These are phyloP conservation scores for Drosophila asahinai DNA, from an alignment of 1,140 invertebrate species.

Conservation along the genomic window DNA sequence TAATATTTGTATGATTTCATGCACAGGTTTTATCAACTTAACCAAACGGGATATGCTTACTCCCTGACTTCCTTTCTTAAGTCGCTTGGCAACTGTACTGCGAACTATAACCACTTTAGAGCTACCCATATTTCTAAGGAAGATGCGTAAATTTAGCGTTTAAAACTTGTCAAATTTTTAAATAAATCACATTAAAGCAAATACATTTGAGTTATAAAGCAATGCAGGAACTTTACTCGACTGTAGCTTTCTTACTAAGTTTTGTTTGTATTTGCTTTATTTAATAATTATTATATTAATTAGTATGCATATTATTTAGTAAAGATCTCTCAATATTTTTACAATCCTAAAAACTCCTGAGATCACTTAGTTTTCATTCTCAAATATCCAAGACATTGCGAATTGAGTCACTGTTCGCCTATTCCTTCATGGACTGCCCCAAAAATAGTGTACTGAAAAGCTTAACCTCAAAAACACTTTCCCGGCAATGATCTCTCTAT, in stretches of 20 bases:
- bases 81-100: conserved; percentile 9
- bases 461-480: conserved; percentile 59
- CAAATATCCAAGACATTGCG: neutral
- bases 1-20: neutral
- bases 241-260: neutral
- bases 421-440: neutral
- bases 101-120: conserved; percentile 33
- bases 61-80: conserved; percentile 10
- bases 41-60: conserved; percentile 18
- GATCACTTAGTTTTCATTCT: neutral
- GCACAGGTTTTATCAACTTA: conserved; percentile 6
- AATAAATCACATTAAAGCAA: neutral
- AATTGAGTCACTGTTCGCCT: conserved; percentile 3
- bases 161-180: neutral
- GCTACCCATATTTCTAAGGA: neutral
- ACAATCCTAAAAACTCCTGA: neutral
- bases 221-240: neutral
- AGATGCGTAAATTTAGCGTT: neutral
- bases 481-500: conserved; percentile 49
- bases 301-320: neutral
- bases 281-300: neutral
- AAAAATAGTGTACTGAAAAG: conserved; percentile 41
- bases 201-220: neutral
- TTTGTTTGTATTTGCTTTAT: too few relatives aligned
- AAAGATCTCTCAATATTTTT: neutral